Evolutionary conservation across 2,888 invertebrate genomes (phyloP), one percentile per base, ranked within the genome.

Genomic region (Nudaria mundana): DNA sequence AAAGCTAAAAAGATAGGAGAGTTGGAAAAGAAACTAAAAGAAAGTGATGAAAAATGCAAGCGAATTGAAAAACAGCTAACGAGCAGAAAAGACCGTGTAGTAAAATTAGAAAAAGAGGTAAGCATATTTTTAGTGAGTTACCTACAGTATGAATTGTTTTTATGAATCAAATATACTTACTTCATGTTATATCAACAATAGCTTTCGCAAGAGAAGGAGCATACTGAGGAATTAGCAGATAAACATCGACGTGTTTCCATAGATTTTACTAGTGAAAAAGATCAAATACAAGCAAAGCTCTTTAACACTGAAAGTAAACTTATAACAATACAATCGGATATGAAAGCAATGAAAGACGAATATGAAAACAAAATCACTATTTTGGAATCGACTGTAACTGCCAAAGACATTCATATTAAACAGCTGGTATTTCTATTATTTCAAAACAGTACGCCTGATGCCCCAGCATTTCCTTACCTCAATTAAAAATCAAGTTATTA

Each of bases 21-120:
- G 26, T 68, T 93, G 57, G 93, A 94, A 71, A 91, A 91, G 58
- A 93, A 93, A 76, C 59, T 93, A 1, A 92, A 91, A 64, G 93
- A 93, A 54, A 74, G 89, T 12, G 94, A 94, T 52, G 93, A 92
- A n/a, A 93, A 91, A 73, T 81, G 80, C 32, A 92, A 89, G 62
- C 90, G 91, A 62, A 78, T 81, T 48, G 92, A 92, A 62, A 92
- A 90, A 66, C 76, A 89, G 59, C 69, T 90, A 14, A 67, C 77
- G 33, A 73, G 79, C n/a, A 88, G 90, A 46, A 92, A 90, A 71
- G 91, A 92, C 37, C 89, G 90, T 56, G 86, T 91, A 6, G 61
- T 88, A 33, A 90, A 91, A 71, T 79, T 92, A 58, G 92, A 92
- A 72, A 90, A 90, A 72, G 91, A 91, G 84, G 92, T 92, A 81